Evolutionary conservation across 1,140 invertebrate species (phyloP).

Genomic region (Drosophila jambulina): DNA sequence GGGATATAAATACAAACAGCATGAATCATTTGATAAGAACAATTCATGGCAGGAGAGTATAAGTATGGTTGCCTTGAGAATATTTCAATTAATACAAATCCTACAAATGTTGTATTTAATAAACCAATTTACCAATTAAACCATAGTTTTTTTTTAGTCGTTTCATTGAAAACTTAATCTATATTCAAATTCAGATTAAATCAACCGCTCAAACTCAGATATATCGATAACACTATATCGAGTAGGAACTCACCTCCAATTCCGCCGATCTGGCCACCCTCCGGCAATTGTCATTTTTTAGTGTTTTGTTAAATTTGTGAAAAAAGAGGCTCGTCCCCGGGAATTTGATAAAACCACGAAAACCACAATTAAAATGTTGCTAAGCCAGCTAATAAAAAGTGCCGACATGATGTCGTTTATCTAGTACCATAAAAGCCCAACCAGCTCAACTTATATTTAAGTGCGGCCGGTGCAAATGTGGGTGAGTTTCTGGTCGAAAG

Average conservation of each 20-base stretch:
- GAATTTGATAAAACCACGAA: conserved; percentile 18
- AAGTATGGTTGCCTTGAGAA: background rate
- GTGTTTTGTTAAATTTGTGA: background rate
- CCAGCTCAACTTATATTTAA: conserved; percentile 7
- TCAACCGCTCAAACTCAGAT: background rate
- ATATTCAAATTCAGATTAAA: background rate
- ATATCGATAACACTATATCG: background rate
- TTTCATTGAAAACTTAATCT: background rate
- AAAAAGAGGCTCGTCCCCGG: conserved; percentile 38
- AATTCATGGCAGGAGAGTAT: background rate
- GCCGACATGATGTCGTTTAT: conserved; percentile 9
- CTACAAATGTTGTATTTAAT: background rate
- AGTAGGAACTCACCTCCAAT: background rate
- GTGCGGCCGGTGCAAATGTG: conserved; percentile 10
- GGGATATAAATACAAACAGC: background rate
- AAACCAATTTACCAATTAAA: no score
- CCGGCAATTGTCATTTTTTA: background rate
- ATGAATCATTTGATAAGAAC: conserved; percentile 7
- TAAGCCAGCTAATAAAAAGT: conserved; percentile 27
- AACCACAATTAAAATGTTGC: conserved; percentile 23
- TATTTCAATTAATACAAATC: no score
- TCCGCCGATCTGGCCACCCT: conserved; percentile 11
- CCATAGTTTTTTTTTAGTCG: background rate
- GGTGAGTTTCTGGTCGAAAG: background rate
- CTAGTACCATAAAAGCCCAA: conserved; percentile 3